Conservation (phyloP, 1,140 invertebrate species). For the Pseudomyrmex flavicornis region DNA sequence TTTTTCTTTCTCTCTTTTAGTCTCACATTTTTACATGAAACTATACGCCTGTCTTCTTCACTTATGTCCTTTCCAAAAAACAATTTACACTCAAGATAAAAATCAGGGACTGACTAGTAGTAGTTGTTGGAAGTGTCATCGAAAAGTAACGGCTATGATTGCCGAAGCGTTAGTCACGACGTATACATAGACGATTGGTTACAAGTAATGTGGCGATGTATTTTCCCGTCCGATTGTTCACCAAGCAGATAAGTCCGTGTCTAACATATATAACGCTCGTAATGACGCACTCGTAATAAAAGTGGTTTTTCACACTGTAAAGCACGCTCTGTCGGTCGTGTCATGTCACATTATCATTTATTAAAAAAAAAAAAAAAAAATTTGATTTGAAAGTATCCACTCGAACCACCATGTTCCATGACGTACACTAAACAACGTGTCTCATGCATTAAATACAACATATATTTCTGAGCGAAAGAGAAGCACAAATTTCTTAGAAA, state of each 20-base stretch:
- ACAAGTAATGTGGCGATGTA: conserved; percentile 28
- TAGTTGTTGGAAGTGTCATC: conserved; percentile 83
- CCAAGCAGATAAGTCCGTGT: conserved; percentile 16
- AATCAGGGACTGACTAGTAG: conserved; percentile 85
- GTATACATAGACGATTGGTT: conserved; percentile 34
- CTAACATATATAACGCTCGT: neutral
- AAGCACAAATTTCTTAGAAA: conserved; percentile 65
- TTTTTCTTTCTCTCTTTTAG: conserved; percentile 12
- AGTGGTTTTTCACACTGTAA: conserved; percentile 12
- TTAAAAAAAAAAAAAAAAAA: conserved; percentile 13
- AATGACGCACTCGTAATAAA: conserved; percentile 16
- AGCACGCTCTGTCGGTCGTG: no score
- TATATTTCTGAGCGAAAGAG: conserved; percentile 58
- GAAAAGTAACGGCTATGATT: conserved; percentile 52
- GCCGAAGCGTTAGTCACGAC: conserved; percentile 67
- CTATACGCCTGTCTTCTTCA: conserved; percentile 22
- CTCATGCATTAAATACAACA: conserved; percentile 54
- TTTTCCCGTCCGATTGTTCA: conserved; percentile 27
- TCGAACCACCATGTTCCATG: conserved; percentile 10
- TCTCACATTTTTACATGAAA: neutral
- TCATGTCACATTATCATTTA: conserved; percentile 23
- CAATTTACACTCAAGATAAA: conserved; percentile 45
- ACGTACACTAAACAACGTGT: conserved; percentile 37
- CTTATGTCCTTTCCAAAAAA: conserved; percentile 15
- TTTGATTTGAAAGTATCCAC: conserved; percentile 8